A percentile compares a stretch with the other conserved stretches of the same genome.
These are phyloP conservation scores for Nothoprocta perdicaria DNA, from an alignment of 2,113 vertebrate species.

Conservation along the genomic window DNA sequence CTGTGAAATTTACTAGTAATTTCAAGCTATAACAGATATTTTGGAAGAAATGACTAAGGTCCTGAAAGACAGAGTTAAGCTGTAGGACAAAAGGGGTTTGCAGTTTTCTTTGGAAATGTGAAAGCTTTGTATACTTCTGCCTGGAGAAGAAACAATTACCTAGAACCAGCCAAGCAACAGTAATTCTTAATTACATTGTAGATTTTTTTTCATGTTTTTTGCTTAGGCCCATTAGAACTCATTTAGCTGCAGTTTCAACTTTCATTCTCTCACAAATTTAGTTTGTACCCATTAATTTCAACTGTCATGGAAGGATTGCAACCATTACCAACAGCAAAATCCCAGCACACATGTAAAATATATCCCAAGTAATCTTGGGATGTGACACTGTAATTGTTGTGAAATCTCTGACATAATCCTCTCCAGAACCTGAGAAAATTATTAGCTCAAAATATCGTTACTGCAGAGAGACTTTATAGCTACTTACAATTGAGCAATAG, in stretches of 20 bases:
- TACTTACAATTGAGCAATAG: conserved; percentile 16
- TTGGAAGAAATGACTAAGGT: not conserved
- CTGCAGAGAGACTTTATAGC: not conserved
- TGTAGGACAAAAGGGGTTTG: not conserved
- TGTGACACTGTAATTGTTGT: conserved; percentile 31
- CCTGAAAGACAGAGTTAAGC: conserved; percentile 16
- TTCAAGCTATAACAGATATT: not conserved
- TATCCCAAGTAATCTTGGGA: not conserved
- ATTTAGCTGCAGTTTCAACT: conserved; percentile 48
- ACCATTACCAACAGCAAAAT: conserved; percentile 38
- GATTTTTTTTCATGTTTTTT: conserved; percentile 34
- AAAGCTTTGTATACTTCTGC: conserved; percentile 1
- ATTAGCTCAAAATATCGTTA: conserved; percentile 16
- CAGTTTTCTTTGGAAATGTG: conserved; percentile 5
- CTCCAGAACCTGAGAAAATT: conserved; percentile 10
- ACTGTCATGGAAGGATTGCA: conserved; percentile 2
- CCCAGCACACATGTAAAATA: not conserved
- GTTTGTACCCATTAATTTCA: conserved; percentile 48
- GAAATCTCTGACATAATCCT: conserved; percentile 10
- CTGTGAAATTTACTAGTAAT: not conserved
- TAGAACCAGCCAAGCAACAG: conserved; percentile 37
- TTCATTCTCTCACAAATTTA: conserved; percentile 39
- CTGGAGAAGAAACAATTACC: conserved; percentile 41
- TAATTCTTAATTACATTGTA: conserved; percentile 63
- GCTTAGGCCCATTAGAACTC: conserved; percentile 37